phyloP scores from a whole-genome alignment of 2,888 invertebrate genomes.

The Ectropis crepuscularia region DNA sequence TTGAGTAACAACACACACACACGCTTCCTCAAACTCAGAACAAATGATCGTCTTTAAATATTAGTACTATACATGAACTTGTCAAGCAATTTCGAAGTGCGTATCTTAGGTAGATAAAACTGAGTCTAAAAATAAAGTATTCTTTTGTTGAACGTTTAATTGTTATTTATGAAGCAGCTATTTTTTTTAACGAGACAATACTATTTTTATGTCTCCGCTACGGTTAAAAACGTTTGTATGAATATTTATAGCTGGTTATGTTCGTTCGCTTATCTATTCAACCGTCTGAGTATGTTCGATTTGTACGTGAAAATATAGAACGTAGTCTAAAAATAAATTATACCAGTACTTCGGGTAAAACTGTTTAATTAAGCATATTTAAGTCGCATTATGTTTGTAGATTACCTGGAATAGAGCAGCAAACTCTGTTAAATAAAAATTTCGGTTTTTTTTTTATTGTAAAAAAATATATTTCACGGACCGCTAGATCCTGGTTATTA shows the following conservation, averaged over 20 bases:
- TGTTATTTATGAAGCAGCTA: conserved; percentile 70
- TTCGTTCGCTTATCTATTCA: conserved; percentile 23
- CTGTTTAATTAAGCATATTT: no score
- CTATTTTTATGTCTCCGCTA: conserved; percentile 77
- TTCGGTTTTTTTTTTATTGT: no score
- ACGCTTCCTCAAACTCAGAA: background rate
- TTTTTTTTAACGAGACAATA: conserved; percentile 76
- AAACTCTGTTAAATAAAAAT: no score
- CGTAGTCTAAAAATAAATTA: conserved; percentile 22
- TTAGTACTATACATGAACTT: no score
- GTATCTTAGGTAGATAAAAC: conserved; percentile 15
- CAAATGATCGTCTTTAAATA: no score
- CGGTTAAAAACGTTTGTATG: conserved; percentile 71
- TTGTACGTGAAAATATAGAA: conserved; percentile 13
- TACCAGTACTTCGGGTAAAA: background rate
- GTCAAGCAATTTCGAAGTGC: background rate
- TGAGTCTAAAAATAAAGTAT: conserved; percentile 62
- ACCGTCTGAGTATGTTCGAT: conserved; percentile 18
- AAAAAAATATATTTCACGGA: no score
- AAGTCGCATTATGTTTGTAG: no score
- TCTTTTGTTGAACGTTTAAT: conserved; percentile 67
- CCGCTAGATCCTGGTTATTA: no score
- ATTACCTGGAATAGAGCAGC: no score
- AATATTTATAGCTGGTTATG: conserved; percentile 61
- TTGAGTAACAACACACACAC: background rate